These are phyloP conservation scores for Cephus pulcher DNA, from an alignment of 2,888 invertebrate genomes.

Conservation along the genomic window DNA sequence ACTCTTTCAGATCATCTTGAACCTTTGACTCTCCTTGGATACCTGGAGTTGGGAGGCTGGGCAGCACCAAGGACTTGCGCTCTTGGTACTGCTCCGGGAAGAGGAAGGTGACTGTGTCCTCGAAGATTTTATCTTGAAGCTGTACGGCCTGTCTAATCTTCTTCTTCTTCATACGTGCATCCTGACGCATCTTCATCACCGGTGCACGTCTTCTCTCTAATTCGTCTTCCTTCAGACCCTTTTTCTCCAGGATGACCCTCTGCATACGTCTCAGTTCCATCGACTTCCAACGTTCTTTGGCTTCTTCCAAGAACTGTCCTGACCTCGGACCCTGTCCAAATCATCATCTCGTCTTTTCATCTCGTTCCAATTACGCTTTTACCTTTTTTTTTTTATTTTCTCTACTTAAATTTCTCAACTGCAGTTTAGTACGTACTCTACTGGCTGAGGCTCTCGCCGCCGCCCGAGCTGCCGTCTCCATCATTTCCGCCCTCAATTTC, in stretches of 20 bases:
- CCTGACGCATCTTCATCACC: conserved; percentile 71
- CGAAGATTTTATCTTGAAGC: conserved; percentile 74
- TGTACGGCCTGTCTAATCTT: conserved; percentile 72
- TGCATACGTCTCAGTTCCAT: conserved; percentile 76
- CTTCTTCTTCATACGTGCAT: conserved; percentile 70
- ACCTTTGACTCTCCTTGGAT: conserved; percentile 67
- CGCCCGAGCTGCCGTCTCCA: conserved; percentile 56
- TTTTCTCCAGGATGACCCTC: conserved; percentile 73
- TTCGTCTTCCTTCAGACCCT: conserved; percentile 72
- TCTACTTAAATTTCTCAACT: conserved; percentile 7
- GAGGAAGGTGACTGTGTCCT: conserved; percentile 73
- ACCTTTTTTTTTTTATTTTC: conserved; percentile 8
- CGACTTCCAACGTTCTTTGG: conserved; percentile 72
- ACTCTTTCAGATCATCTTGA: conserved; percentile 11
- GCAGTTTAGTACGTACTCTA: not conserved
- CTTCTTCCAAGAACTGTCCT: conserved; percentile 60
- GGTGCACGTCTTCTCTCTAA: conserved; percentile 74
- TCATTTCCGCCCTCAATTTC: conserved; percentile 61
- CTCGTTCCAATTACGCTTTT: conserved; percentile 22
- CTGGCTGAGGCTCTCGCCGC: conserved; percentile 7
- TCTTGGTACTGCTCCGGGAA: conserved; percentile 70
- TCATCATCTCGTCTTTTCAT: conserved; percentile 34
- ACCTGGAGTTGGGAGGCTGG: conserved; percentile 32
- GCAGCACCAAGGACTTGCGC: conserved; percentile 10
- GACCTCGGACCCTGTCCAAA: conserved; percentile 36